Evolutionary conservation across 2,797 vertebrate species (phyloP), one percentile per base, ranked within the genome.

Genomic region (Gymnocypris eckloni): DNA sequence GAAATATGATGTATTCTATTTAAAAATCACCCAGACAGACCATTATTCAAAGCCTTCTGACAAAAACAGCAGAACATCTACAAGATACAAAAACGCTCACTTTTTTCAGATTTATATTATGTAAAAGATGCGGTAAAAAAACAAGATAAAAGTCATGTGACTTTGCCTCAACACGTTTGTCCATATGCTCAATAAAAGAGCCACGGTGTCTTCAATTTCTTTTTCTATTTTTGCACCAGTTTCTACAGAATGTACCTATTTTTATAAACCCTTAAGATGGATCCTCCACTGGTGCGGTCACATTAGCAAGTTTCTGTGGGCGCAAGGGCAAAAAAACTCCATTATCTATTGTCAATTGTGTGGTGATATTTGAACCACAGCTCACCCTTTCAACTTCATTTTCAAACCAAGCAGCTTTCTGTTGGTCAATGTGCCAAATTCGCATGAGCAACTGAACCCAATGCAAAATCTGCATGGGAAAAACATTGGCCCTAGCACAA

Each of bases 1-100:
- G 61, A 77, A 84, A 77, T 77, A 84, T 84, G 82, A 84, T 69
- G 73, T 67, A 84, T 69, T 84, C 72, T 41, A 77, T 77, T 77
- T 77, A 25, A 77, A 66, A 84, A 77, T 84, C 72, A 77, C 61
- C 45, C 72, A 67, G 72, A 77, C 82, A 77, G 72, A 15, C 72
- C 72, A 77, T 84, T 67, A 77, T 67, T 84, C 72, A 77, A 77
- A 22, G 82, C 61, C 48, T 41, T 15, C 61, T 69, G 61, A 67
- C 59, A 84, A 84, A 84, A 84, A 43, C 43, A 76, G 41, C n/a
- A 73, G 16, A 83, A 28, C 13, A 48, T 61, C 71, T 75, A n/a
- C n/a, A n/a, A n/a, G 2, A 28, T 15, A 28, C 13, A 61, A 64
- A 25, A 4, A 64, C 0, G 18, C 18, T 72, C 22, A 45, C 22